Base-by-base conservation (phyloP, 1,140 invertebrate species). In the Brevipalpus yothersi region DNA sequence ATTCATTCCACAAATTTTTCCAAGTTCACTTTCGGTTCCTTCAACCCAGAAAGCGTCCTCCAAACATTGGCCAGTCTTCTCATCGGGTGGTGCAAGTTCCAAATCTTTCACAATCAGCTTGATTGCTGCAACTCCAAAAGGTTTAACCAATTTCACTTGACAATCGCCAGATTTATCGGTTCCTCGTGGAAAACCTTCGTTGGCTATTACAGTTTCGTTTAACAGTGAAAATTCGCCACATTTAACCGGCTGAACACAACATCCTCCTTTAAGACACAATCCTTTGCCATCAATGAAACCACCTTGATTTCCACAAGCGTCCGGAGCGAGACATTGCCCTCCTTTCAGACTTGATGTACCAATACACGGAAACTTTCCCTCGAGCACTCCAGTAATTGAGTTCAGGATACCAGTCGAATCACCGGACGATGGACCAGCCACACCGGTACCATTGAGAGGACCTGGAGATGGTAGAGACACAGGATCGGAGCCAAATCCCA, bases 1-100 rank as follows among this genome's bases (percentile, higher is more conserved):
- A 65, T 84, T 84, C 40, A 79, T 75, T 40, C 83, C 83, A 68
- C 83, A 85, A 19, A 85, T 67, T 11, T 77, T 72, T 1, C 82
- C 82, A 21, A 83, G 71, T 8, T 76, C 66, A 63, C 82, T 82
- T 0, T 73, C 65, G 68, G 82, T 81, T 13, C 61, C 60, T 41
- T n/a, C 60, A 0, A 63, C 61, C 0, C 17, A n/a, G 21, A 65
- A 55, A 10, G 56, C 0, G 56, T 65, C 63, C 2, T 23, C 51
- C 10, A 53, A 39, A 41, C 63, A 65, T 31, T 56, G 40, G 23
- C 62, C 61, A 31, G 53, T 40, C 1, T 51, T 19, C 9, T 17
- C 10, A 53, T 39, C n/a, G 10, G 49, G 45, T 39, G 45, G 49
- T 21, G 58, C 58, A 13, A 59, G 17, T 13, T 59, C 58, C 10